Evolutionary conservation across 2,113 vertebrate genomes (phyloP).

Genomic region (Casuarius casuarius): DNA sequence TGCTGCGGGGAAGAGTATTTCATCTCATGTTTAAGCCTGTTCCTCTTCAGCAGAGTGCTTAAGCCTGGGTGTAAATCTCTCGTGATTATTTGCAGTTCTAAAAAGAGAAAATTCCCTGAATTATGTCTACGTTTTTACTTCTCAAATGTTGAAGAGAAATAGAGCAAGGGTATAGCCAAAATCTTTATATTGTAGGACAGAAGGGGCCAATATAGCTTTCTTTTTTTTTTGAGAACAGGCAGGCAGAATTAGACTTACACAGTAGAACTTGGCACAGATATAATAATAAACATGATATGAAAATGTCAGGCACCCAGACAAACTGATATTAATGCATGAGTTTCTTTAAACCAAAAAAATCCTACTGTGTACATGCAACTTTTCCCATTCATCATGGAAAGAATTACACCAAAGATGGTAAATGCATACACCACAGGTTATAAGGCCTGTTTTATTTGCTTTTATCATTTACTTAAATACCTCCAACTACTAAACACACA

Average conservation of each 20-base stretch:
- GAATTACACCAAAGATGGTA: background rate
- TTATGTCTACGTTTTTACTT: slow-evolving; percentile 26
- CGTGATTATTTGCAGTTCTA: background rate
- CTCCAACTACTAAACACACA: background rate
- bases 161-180: slow-evolving; percentile 23
- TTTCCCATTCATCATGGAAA: background rate
- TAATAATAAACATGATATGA: slow-evolving; percentile 45
- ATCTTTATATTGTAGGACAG: background rate
- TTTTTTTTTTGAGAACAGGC: slow-evolving; percentile 31
- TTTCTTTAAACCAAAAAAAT: slow-evolving; percentile 52
- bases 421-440: accelerated
- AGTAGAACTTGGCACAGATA: slow-evolving; percentile 44
- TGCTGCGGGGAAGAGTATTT: background rate
- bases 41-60: slow-evolving; percentile 9
- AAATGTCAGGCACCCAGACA: slow-evolving; percentile 32
- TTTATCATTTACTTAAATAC: background rate
- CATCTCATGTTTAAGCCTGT: background rate
- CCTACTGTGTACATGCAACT: background rate
- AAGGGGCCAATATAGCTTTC: slow-evolving; percentile 22
- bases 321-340: background rate
- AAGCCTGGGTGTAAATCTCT: slow-evolving; percentile 24
- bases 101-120: slow-evolving; percentile 23
- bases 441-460: background rate
- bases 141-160: slow-evolving; percentile 25
- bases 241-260: slow-evolving; percentile 15